phyloP scores from a whole-genome alignment of 2,113 vertebrate species.

The Anguilla rostrata region DNA sequence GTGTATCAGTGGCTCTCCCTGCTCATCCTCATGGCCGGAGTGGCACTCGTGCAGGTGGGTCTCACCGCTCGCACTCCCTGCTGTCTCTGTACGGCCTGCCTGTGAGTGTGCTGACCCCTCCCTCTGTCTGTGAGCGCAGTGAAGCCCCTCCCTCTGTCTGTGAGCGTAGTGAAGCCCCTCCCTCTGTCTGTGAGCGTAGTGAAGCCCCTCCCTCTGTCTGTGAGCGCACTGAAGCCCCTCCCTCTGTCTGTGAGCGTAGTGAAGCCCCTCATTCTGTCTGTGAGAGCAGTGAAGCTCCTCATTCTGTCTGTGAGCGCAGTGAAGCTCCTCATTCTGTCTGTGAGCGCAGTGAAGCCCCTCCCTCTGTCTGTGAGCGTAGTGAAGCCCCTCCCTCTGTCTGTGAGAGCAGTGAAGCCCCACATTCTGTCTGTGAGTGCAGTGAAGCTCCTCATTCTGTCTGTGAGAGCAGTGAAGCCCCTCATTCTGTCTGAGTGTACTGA shows the following conservation, averaged over 20 bases:
- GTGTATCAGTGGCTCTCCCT: conserved; percentile 95
- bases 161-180: neutral
- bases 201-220: too few relatives aligned
- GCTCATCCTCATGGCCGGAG: conserved; percentile 89
- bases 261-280: too few relatives aligned
- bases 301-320: too few relatives aligned
- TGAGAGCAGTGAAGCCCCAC: neutral
- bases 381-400: neutral
- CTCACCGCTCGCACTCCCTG: neutral
- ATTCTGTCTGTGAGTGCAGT: neutral
- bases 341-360: too few relatives aligned
- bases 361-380: too few relatives aligned
- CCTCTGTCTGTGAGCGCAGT: neutral
- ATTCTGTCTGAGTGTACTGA: neutral
- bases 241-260: neutral
- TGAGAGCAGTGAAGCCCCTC: neutral
- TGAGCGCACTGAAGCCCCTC: neutral
- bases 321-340: too few relatives aligned
- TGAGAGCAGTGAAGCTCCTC: too few relatives aligned
- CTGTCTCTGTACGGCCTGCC: neutral
- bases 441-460: neutral
- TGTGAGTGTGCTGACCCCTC: too few relatives aligned
- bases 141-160: neutral
- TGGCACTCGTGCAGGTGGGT: conserved; percentile 91
- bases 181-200: neutral